Base-by-base conservation (phyloP, 2,797 vertebrate species). In the Rhinoraja longicauda region DNA sequence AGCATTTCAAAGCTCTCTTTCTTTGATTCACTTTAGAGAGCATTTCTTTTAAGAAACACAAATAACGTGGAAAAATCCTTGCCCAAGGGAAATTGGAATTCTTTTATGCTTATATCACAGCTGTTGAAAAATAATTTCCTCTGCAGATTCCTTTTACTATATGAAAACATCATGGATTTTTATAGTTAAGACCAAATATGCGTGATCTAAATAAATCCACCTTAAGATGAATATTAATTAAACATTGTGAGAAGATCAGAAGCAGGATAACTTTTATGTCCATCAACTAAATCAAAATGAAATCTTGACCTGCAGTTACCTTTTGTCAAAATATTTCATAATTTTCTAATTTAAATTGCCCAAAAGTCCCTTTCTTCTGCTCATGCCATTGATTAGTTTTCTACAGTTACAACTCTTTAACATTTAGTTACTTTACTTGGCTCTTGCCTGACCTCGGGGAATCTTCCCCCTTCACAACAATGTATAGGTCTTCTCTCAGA, bases 121-220 rank as follows among this genome's bases (percentile, higher is more conserved):
- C 59, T 64, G 70, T 9, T 91, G 21, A 91, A 91, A 90, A 91
- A 39, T 91, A 91, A 91, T 91, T 91, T 91, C 90, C 67, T 91
- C 36, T 21, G 59, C 90, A 45, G 36, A 13, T 45, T 91, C 4
- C 1, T 73, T 53, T 73, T 73, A 72, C 70, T 39, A 36, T 59
- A 5, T 72, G 67, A 45, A 73, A 91, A 72, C 10, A 72, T 26
- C 39, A 39, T 39, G 64, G 32, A n/a, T 67, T 21, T 72, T 26
- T 72, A 29, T 26, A 8, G 15, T 72, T 26, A 39, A 72, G 32
- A 91, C 24, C 10, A 91, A 91, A 91, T 91, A 53, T 13, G 10
- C 21, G 24, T 13, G 64, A 73, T 26, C 36, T 91, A 36, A 91
- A 45, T 72, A 73, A 45, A 91, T 70, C 12, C 73, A 88, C 32